Base-by-base conservation (phyloP, 1,140 invertebrate genomes). In the Meloidogyne chitwoodi region DNA sequence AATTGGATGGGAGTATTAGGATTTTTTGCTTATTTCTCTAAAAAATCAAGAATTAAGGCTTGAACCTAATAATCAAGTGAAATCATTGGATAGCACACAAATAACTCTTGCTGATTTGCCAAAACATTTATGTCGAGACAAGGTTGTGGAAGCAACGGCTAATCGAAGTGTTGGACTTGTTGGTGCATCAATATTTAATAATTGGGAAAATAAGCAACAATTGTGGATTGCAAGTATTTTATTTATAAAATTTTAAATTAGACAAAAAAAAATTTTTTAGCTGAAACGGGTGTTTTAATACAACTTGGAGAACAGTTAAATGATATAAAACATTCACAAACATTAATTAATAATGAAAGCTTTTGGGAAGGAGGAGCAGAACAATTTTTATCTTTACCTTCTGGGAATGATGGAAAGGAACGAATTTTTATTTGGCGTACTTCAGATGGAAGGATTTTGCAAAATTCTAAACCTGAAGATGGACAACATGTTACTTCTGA, bases 51-150 rank as follows among this genome's bases (percentile, higher is more conserved):
- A 41, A 12, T 56, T 56, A 56, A 56, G 71, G 27, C 56, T 73
- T 31, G 71, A 73, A 38, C 29, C 71, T 38, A 34, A 73, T 26
- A 73, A 73, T 61, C 71, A 38, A 34, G n/a, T 81, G n/a, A 68
- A 76, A 61, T 12, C 65, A 19, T 31, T 81, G 29, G 65, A 74
- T 65, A 71, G 74, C 27, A 34, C 48, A 11, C n/a, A 72, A 14
- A 67, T 81, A 16, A 73, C 38, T 11, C 69, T 81, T 24, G 63
- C 24, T 24, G 74, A 80, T 62, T 75, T 81, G 29, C 79, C 79
- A 29, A 64, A 69, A 74, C 19, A 24, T 22, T 38, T 77, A 31
- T 56, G 48, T 26, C 44, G 62, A 11, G 27, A 38, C 10, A 38
- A 38, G 34, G 34, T 38, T 38, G 8, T 8, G 3, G 34, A 31